Percentiles rank a stretch among this genome's conserved stretches.
These are phyloP conservation scores for Epistrophe eligans DNA, from an alignment of 2,888 invertebrate species.

Conservation along the genomic window DNA sequence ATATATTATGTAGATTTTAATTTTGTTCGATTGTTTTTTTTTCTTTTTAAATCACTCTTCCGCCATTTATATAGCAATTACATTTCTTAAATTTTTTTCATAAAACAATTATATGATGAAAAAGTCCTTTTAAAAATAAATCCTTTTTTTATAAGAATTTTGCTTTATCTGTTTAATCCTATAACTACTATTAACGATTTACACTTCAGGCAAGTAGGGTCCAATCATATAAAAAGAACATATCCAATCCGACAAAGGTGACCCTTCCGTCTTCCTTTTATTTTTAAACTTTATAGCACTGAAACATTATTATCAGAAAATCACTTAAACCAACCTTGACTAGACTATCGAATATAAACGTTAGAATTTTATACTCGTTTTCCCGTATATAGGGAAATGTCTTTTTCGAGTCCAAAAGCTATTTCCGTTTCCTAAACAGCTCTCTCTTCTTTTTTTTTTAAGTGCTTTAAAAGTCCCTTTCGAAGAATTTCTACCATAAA, in stretches of 20 bases:
- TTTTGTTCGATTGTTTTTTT: neutral
- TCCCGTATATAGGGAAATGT: neutral
- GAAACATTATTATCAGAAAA: constrained; percentile 29
- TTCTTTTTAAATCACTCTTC: neutral
- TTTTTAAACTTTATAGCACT: neutral
- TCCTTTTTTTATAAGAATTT: neutral
- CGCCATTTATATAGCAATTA: neutral
- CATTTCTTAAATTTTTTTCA: neutral
- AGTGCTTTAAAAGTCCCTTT: constrained; percentile 34
- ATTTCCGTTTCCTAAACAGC: constrained; percentile 28
- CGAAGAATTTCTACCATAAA: constrained; percentile 24
- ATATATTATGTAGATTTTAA: neutral
- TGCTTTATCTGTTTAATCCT: constrained; percentile 6
- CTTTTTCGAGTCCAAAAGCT: constrained; percentile 16
- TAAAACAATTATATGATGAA: neutral
- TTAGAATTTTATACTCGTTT: constrained; percentile 6
- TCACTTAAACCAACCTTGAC: constrained; percentile 38
- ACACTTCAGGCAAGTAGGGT: constrained; percentile 7
- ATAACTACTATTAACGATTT: constrained; percentile 8
- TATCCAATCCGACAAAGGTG: neutral
- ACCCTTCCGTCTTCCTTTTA: neutral
- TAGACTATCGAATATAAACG: constrained; percentile 37
- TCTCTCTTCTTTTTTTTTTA: constrained; percentile 21
- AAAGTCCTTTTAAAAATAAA: too few species aligned
- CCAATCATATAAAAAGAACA: neutral